A percentile compares a stretch with the other conserved stretches of the same genome.
phyloP scores from a whole-genome alignment of 2,113 vertebrate species.

The Crotalus tigris region DNA sequence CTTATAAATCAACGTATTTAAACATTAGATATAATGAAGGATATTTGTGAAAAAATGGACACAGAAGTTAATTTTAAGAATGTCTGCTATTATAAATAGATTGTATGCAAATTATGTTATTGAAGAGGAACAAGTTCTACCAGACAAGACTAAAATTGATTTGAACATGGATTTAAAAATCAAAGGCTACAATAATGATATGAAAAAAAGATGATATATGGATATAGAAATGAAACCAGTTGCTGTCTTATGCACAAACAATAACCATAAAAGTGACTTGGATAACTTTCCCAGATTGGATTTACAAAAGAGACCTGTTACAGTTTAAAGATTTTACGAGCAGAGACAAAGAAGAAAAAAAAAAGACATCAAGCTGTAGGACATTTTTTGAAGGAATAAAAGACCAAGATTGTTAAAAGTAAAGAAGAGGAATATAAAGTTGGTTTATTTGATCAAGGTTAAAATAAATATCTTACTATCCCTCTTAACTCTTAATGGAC shows the following conservation, averaged over 20 bases:
- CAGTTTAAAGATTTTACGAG: neutral
- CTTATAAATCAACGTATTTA: neutral
- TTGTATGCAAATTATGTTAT: neutral
- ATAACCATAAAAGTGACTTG: neutral
- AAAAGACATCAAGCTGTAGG: neutral
- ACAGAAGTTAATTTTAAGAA: neutral
- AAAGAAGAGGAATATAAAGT: neutral
- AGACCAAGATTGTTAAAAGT: neutral
- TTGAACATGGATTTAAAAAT: neutral
- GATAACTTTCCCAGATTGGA: neutral
- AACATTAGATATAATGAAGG: neutral
- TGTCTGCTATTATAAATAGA: neutral
- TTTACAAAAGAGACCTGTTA: neutral
- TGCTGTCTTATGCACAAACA: neutral
- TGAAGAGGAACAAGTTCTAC: neutral
- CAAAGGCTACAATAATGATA: neutral
- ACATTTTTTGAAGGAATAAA: neutral
- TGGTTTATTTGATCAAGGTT: neutral
- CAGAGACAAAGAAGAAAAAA: neutral
- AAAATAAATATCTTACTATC: neutral
- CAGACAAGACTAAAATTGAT: neutral
- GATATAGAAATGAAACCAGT: neutral
- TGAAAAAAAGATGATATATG: neutral
- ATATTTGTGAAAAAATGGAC: neutral
- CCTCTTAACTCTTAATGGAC: neutral